Evolutionary conservation across 2,797 vertebrate species (phyloP), one percentile per base, ranked within the genome.

Genomic region (Scleropages formosus): DNA sequence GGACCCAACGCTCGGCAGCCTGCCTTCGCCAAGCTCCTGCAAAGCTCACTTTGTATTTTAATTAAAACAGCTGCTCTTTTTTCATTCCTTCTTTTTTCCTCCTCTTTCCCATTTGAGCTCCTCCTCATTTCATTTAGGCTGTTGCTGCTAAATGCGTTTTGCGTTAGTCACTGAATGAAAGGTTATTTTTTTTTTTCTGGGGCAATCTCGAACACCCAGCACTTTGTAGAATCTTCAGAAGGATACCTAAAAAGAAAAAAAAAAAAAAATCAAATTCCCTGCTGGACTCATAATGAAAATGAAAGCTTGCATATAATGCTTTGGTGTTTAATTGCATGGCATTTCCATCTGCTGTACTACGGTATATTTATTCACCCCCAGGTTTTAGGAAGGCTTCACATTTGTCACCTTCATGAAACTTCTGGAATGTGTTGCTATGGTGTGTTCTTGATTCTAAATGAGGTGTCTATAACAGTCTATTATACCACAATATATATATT

Each of bases 341-440:
- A 68, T 68, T 67, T n/a, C 66, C 39, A 68, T 68, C 66, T 47
- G 66, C 68, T 66, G 68, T 44, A 47, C 66, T 13, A 22, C 24
- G 66, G 68, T 68, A 68, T 47, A 68, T 51, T 51, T 68, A 16
- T 6, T 44, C 44, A 46, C n/a, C 66, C 46, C n/a, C 16, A 66
- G 31, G 64, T 12, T 64, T 46, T 44, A 66, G 27, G 0, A 66
- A 66, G 9, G 16, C 31, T n/a, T 44, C 22, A 44, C 31, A 67
- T 18, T 11, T 20, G 47, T 20, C n/a, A 67, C 2, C 39, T 39
- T 2, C 39, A 39, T 2, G 6, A 31, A 39, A 31, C 39, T 39
- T 39, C 39, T 31, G 31, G 31, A 39, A 39, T 39, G 39, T 39
- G 31, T 39, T 39, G 6, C 31, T 39, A 6, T 39, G 31, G 39